Conservation (phyloP, 2,888 invertebrate genomes). For the Cheilosia urbana region DNA sequence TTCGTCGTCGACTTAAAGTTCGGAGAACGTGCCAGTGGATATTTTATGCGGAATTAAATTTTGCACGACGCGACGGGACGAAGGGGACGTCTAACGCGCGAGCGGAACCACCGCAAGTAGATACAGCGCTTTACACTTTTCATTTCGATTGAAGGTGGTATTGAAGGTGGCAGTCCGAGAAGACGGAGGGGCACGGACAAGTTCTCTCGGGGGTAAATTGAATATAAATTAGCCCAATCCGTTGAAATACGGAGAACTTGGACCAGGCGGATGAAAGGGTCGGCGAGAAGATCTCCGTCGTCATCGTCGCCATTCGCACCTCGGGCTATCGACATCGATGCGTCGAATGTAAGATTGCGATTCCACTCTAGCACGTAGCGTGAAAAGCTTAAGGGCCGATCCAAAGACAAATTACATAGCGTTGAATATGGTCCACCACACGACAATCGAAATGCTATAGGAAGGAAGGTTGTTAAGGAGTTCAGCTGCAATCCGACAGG, state of each 20-base stretch:
- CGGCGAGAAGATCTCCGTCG: slow-evolving; percentile 38
- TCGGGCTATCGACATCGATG: slow-evolving; percentile 58
- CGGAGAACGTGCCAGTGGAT: slow-evolving; percentile 30
- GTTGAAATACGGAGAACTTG: slow-evolving; percentile 23
- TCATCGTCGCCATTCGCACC: slow-evolving; percentile 70
- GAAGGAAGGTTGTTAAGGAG: slow-evolving; percentile 52
- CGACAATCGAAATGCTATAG: neutral
- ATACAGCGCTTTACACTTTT: slow-evolving; percentile 62
- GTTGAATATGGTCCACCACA: slow-evolving; percentile 55
- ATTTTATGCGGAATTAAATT: slow-evolving; percentile 69
- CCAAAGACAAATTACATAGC: slow-evolving; percentile 64
- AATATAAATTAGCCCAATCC: slow-evolving; percentile 70
- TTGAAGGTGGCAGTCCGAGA: slow-evolving; percentile 28
- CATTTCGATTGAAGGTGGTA: slow-evolving; percentile 61
- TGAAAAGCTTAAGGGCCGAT: slow-evolving; percentile 69
- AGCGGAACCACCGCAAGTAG: neutral
- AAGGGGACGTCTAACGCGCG: slow-evolving; percentile 51
- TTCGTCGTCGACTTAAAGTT: slow-evolving; percentile 21
- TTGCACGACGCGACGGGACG: slow-evolving; percentile 24
- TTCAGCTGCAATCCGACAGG: slow-evolving; percentile 58
- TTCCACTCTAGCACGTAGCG: slow-evolving; percentile 27
- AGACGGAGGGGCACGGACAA: slow-evolving; percentile 12
- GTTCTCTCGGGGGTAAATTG: slow-evolving; percentile 65
- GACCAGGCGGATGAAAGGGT: neutral
- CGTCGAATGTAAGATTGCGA: slow-evolving; percentile 42